Conservation (phyloP, 2,797 vertebrate species). For the Macroramphosus scolopax region DNA sequence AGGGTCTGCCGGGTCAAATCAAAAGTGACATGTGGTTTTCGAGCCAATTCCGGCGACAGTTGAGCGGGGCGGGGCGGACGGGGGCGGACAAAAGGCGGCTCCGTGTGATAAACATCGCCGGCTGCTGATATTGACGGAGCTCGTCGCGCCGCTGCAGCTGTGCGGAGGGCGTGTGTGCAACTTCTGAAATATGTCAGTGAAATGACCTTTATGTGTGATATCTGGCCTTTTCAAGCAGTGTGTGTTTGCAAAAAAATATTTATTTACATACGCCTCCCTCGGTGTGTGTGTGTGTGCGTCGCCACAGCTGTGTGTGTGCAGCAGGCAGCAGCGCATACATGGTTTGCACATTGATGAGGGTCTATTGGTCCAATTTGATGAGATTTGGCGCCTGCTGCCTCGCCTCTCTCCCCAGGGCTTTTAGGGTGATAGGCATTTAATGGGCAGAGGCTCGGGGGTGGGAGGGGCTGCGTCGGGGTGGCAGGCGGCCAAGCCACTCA, state of each 20-base stretch:
- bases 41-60: slow-evolving; percentile 55
- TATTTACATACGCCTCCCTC: slow-evolving; percentile 44
- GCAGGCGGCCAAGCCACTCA: slow-evolving; percentile 31
- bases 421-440: slow-evolving; percentile 52
- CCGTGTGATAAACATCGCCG: slow-evolving; percentile 62
- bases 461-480: slow-evolving; percentile 4
- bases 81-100: slow-evolving; percentile 10
- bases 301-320: slow-evolving; percentile 20
- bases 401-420: slow-evolving; percentile 27
- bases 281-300: slow-evolving; percentile 12
- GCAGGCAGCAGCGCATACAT: slow-evolving; percentile 3
- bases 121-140: slow-evolving; percentile 46
- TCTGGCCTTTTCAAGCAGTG: slow-evolving; percentile 59
- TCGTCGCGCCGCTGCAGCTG: slow-evolving; percentile 28
- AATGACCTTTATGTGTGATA: slow-evolving; percentile 58
- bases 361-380: slow-evolving; percentile 40
- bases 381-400: slow-evolving; percentile 29
- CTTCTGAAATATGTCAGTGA: slow-evolving; percentile 59
- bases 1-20: slow-evolving; percentile 68
- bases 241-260: slow-evolving; percentile 26
- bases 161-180: slow-evolving; percentile 13
- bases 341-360: slow-evolving; percentile 49
- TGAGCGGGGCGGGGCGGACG: not conserved
- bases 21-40: slow-evolving; percentile 68
- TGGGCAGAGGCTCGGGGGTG: slow-evolving; percentile 13